These are phyloP conservation scores for Nomada fabriciana DNA, from an alignment of 2,888 invertebrate species.

Conservation along the genomic window DNA sequence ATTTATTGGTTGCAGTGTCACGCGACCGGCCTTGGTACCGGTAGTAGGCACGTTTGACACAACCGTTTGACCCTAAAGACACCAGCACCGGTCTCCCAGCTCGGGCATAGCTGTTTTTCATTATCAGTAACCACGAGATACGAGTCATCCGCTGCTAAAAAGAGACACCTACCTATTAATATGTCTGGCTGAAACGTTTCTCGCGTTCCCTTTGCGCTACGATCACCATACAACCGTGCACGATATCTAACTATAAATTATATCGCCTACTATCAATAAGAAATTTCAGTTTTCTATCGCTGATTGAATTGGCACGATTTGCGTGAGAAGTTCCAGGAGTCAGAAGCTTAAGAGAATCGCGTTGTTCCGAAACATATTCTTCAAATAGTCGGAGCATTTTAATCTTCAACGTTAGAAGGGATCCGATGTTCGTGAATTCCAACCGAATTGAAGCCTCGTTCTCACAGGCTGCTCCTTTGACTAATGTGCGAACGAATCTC, in stretches of 20 bases:
- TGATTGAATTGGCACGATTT: not conserved
- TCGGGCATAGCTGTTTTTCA: constrained; percentile 15
- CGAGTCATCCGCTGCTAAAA: not conserved
- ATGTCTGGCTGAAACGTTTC: constrained; percentile 21
- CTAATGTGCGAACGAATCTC: constrained; percentile 40
- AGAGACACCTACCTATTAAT: constrained; percentile 18
- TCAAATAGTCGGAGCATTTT: not conserved
- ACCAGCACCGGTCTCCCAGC: constrained; percentile 23
- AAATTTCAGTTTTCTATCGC: not conserved
- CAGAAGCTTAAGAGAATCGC: not conserved
- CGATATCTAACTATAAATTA: constrained; percentile 16
- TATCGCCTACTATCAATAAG: not conserved
- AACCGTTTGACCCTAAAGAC: constrained; percentile 55
- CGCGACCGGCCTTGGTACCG: constrained; percentile 43
- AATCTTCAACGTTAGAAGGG: not conserved
- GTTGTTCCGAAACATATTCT: not conserved
- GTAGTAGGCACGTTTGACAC: constrained; percentile 49
- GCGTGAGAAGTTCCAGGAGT: not conserved
- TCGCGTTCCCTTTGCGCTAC: not conserved
- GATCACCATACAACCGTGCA: not conserved
- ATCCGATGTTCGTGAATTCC: not conserved
- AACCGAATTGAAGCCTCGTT: constrained; percentile 25
- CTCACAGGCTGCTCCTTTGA: constrained; percentile 43
- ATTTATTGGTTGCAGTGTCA: constrained; percentile 59
- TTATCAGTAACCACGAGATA: constrained; percentile 15